Evolutionary conservation across 1,140 invertebrate species (phyloP), one percentile per base, ranked within the genome.

Genomic region (Ceratina calcarata): DNA sequence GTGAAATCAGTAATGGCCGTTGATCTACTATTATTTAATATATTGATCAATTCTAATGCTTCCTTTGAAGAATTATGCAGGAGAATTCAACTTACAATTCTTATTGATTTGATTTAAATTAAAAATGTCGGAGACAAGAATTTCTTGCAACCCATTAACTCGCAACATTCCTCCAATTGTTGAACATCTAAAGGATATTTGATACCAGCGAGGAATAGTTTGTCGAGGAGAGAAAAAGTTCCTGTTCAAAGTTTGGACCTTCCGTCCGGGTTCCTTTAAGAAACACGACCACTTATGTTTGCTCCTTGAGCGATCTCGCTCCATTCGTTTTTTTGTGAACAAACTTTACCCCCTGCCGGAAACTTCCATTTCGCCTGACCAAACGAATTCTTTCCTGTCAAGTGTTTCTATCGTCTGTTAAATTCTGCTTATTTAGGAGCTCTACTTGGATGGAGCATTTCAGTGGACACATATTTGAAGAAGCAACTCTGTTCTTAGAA

Each of bases 291-390:
- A 53, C 58, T 78, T 62, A 66, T 27, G 20, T 55, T 8, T 32
- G 53, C 15, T 8, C 22, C 27, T 58, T 57, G 62, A 66, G 32
- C 73, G 53, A 75, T 75, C 51, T 65, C 24, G 18, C 61, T 77
- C n/a, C 24, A n/a, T n/a, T 78, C 27, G 13, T 10, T 20, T 78
- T n/a, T 69, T 62, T n/a, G 13, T 77, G n/a, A 24, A 45, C 16
- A 70, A 78, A 70, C 20, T 78, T 78, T 70, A 45, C 37, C 37
- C 58, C 24, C 1, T 24, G n/a, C 51, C 16, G 49, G 51, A 22
- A 18, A 67, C 2, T 49, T 15, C 15, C 13, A 20, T 32, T n/a
- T 15, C 1, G 1, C 18, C 18, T 12, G 27, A 13, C 45, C 3
- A 53, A 6, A 27, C 27, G n/a, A 51, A 61, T 70, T 18, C 24